Base-by-base conservation (phyloP, 1,140 invertebrate species). In the Drosophila virilis region DNA sequence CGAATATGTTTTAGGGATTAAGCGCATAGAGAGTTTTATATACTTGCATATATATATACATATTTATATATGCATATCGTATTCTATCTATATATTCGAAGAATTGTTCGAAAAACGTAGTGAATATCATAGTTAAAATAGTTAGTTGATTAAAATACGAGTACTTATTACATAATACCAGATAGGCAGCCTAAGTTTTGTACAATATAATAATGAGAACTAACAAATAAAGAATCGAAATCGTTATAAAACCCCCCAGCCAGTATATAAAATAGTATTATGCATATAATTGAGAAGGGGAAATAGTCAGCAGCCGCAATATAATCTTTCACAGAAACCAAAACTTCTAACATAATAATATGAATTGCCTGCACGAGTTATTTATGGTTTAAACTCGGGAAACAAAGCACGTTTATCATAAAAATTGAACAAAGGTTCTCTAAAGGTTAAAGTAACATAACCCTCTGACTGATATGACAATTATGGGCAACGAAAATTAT, bases 1-100 rank as follows among this genome's bases (percentile, higher is more conserved):
- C 74, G 67, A 84, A 78, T 84, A 89, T 88, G 46, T 74, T 55
- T 51, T 55, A 83, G 83, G 52, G 61, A 54, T 45, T 85, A 78
- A 85, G 77, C 45, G 38, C 28, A 46, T 35, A 38, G 15, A 42
- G 37, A 62, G 32, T 17, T 22, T 17, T 46, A 35, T 37, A 65
- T 40, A 66, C 33, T 33, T 48, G 48, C n/a, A 58, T 28, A 48
- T 52, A 60, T 13, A 52, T 15, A 68, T 28, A n/a, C n/a, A n/a
- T n/a, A 60, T 32, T 61, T 32, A 58, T 45, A 61, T 46, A 35
- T 54, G 40, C 33, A 10, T 32, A 35, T 73, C 40, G 6, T 67
- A 67, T 60, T 58, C 52, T 22, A 60, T 54, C 51, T 59, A 13
- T 43, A 46, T 38, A 62, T 13, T 67, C 70, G 59, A 62, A 43